A percentile compares a stretch with the other conserved stretches of the same genome.
Evolutionary conservation across 2,113 vertebrate species (phyloP).

Genomic region (Capreolus pygargus): DNA sequence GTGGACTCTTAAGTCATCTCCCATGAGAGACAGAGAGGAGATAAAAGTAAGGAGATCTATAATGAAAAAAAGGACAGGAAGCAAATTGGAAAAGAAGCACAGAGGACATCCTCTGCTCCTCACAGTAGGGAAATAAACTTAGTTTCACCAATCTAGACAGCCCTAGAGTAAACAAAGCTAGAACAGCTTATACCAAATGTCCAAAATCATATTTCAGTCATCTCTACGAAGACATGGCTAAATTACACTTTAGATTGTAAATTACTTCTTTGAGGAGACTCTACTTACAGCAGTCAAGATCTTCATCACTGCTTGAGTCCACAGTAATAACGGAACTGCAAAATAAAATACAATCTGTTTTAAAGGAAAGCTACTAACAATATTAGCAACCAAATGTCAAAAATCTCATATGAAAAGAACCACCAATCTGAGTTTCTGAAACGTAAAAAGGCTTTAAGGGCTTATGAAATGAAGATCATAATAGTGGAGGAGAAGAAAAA

Average conservation of each 20-base stretch:
- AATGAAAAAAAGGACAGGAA: not conserved
- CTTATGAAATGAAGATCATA: not conserved
- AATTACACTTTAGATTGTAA: not conserved
- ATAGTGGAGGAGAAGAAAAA: not conserved
- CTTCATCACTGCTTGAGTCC: constrained; percentile 77
- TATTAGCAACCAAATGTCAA: not conserved
- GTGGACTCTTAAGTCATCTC: not conserved
- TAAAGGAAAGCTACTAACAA: not conserved
- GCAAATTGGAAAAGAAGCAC: not conserved
- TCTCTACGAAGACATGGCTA: not conserved
- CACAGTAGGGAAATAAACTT: not conserved
- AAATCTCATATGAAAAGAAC: not conserved
- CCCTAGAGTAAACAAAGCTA: not conserved
- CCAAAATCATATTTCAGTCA: not conserved
- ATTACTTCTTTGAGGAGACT: not conserved
- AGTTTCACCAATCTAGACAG: not conserved
- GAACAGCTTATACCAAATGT: not conserved
- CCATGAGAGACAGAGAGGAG: not conserved
- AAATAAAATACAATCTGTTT: not conserved
- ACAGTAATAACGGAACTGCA: constrained; percentile 36
- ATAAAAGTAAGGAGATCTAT: not conserved
- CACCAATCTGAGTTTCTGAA: constrained; percentile 25
- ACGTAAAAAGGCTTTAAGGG: not conserved
- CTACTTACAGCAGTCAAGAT: constrained; percentile 86
- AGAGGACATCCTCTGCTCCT: not conserved